A percentile compares a stretch with the other conserved stretches of the same genome.
Evolutionary conservation across 2,113 vertebrate genomes (phyloP).

Genomic region (Corvus hawaiiensis): DNA sequence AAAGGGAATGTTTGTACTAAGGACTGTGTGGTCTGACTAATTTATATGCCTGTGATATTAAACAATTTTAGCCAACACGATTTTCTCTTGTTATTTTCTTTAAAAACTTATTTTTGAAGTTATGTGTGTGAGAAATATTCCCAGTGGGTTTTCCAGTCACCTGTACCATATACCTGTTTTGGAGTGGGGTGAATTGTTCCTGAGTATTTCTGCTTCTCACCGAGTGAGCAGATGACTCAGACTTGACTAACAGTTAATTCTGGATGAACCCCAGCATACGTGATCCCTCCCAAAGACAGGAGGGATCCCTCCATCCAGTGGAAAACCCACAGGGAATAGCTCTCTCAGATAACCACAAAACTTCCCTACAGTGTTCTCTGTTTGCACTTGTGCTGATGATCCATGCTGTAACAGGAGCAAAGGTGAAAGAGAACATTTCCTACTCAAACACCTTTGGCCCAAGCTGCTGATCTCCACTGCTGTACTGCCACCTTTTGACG

Average conservation of each 20-base stretch:
- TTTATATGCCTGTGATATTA: conserved; percentile 71
- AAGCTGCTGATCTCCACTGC: background rate
- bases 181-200: background rate
- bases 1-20: conserved; percentile 53
- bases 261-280: background rate
- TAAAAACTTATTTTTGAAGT: background rate
- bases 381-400: background rate
- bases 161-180: background rate
- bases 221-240: background rate
- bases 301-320: background rate
- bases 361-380: background rate
- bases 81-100: background rate
- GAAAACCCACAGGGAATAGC: background rate
- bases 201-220: background rate
- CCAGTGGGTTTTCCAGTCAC: background rate
- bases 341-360: background rate
- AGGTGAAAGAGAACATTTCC: background rate
- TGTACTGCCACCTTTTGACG: conserved; percentile 30
- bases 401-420: background rate
- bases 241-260: background rate
- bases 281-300: background rate
- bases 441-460: background rate
- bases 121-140: background rate
- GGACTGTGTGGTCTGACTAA: conserved; percentile 60
- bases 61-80: conserved; percentile 42